Evolutionary conservation across 2,888 invertebrate genomes (phyloP).

Genomic region (Drosophila demipolita): DNA sequence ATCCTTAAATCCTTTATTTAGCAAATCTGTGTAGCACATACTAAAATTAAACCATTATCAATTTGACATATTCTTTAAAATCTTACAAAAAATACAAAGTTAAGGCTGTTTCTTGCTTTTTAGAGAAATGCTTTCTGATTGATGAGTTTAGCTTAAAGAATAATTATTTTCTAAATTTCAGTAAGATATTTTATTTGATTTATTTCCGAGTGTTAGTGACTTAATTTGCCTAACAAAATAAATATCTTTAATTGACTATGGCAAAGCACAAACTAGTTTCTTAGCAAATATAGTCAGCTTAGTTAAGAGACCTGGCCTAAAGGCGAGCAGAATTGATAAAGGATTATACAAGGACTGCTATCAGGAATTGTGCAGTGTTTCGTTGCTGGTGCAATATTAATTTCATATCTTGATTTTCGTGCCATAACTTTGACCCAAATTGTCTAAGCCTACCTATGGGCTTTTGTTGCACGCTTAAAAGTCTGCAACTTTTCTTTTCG

Average conservation of each 20-base stretch:
- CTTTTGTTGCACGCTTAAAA: constrained; percentile 59
- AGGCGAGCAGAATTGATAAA: neutral
- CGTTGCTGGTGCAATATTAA: constrained; percentile 70
- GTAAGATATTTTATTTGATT: neutral
- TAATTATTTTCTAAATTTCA: neutral
- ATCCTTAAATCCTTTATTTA: neutral
- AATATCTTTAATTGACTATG: neutral
- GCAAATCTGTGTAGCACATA: neutral
- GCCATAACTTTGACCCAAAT: constrained; percentile 74
- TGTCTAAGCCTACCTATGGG: constrained; percentile 48
- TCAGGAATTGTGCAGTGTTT: constrained; percentile 25
- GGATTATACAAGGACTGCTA: neutral
- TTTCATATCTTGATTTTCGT: constrained; percentile 75
- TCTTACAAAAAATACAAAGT: neutral
- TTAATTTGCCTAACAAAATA: neutral
- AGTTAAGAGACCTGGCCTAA: constrained; percentile 1
- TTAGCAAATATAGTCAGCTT: neutral
- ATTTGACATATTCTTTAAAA: rapidly evolving
- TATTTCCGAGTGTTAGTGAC: neutral
- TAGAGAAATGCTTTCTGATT: neutral
- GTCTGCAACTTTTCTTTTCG: constrained; percentile 75
- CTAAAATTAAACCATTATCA: neutral
- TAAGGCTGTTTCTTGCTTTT: too few species aligned
- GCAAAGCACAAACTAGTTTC: neutral
- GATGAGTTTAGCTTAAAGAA: neutral